Conservation (phyloP, 1,140 invertebrate genomes). For the Drosophila tsacasi region DNA sequence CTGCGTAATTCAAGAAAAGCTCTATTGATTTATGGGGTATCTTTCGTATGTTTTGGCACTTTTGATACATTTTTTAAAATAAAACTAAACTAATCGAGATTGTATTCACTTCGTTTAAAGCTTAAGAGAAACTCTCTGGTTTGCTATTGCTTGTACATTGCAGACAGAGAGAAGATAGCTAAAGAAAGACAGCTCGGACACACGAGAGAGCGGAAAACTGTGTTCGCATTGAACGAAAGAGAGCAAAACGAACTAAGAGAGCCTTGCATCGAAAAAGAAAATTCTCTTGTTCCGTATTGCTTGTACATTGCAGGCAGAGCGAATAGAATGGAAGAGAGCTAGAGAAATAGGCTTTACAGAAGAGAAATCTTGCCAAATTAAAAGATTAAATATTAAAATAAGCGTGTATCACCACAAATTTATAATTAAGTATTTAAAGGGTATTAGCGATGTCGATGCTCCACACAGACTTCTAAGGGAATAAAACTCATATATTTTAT, state of each 20-base stretch:
- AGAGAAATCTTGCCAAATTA: background rate
- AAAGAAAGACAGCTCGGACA: no score
- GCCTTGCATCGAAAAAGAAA: background rate
- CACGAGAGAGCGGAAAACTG: no score
- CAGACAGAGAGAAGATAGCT: background rate
- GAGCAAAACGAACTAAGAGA: no score
- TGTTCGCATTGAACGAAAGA: no score
- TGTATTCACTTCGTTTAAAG: background rate
- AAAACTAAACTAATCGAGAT: no score
- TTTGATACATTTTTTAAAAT: no score
- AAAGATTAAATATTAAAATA: background rate
- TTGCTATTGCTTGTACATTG: background rate
- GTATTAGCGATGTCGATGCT: background rate
- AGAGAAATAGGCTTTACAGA: background rate
- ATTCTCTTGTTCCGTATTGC: background rate
- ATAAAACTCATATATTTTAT: conserved; percentile 15
- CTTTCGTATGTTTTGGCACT: no score
- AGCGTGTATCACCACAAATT: no score
- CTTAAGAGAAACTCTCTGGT: background rate
- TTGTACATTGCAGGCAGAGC: background rate
- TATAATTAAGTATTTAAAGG: background rate
- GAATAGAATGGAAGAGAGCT: background rate
- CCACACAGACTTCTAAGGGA: background rate
- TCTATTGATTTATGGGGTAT: no score
- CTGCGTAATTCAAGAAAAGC: background rate